Conservation (phyloP, 1,140 invertebrate species). For the Aporrectodea caliginosa region DNA sequence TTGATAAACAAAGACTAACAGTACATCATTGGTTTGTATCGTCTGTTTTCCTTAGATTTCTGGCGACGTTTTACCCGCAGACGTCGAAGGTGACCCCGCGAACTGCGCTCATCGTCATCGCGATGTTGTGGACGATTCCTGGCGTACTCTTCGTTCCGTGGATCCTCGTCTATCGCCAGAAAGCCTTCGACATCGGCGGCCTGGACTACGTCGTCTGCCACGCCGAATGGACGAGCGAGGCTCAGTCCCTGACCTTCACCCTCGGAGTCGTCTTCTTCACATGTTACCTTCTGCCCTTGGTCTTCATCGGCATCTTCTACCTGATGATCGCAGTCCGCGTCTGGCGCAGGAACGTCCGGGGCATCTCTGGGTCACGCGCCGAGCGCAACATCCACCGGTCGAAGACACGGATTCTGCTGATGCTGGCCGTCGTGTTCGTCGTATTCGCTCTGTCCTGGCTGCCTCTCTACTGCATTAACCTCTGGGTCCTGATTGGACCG, state of each 20-base stretch:
- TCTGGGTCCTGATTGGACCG: constrained; percentile 37
- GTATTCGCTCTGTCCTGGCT: constrained; percentile 92
- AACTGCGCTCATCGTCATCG: constrained; percentile 77
- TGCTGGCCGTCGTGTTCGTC: constrained; percentile 90
- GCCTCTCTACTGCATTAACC: constrained; percentile 70
- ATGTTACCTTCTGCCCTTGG: constrained; percentile 88
- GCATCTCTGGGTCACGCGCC: constrained; percentile 48
- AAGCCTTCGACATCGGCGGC: constrained; percentile 12
- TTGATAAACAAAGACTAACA: too few relatives aligned
- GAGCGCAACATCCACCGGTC: constrained; percentile 50
- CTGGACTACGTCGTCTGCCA: constrained; percentile 24
- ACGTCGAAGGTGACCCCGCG: constrained; percentile 84
- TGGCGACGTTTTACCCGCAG: constrained; percentile 90
- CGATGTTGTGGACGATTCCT: constrained; percentile 86
- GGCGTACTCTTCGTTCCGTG: constrained; percentile 79
- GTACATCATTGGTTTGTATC: too few relatives aligned
- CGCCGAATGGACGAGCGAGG: constrained; percentile 40
- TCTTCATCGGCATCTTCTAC: constrained; percentile 86
- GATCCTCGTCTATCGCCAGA: constrained; percentile 77
- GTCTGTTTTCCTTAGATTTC: constrained; percentile 78
- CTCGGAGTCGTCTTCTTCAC: constrained; percentile 81
- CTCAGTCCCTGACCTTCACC: constrained; percentile 78
- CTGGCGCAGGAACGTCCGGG: constrained; percentile 78
- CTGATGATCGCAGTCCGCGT: constrained; percentile 88
- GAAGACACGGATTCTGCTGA: constrained; percentile 65